Base-by-base conservation (phyloP, 1,140 invertebrate genomes). In the Dinothrombium tinctorium region DNA sequence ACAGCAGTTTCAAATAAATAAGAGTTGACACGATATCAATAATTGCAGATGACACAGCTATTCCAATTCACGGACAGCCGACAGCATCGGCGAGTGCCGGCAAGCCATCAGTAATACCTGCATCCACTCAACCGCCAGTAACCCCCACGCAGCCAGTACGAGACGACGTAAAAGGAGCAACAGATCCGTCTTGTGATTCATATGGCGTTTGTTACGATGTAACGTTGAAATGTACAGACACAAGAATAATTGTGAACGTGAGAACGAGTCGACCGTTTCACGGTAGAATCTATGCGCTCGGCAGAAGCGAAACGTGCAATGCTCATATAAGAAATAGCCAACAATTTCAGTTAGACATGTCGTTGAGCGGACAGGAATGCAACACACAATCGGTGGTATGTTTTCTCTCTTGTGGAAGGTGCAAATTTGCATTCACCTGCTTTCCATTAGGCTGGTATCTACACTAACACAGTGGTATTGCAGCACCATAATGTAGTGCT, bases 401-500 rank as follows among this genome's bases (percentile, higher is more conserved):
- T 48, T 35, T 29, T 11, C 28, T n/a, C 11, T 11, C n/a, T 29
- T 11, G 11, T n/a, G n/a, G 11, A 29, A 29, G 11, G 11, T 11
- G 11, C 28, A 29, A 11, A 35, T 28, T 47, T 37, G 37, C 25
- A 50, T 54, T 47, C 54, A 51, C 53, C 40, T 47, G 42, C 31
- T 45, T 45, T 40, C 56, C 67, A 68, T 45, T 61, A 89, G 82
- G 79, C 73, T 50, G 83, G 83, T 35, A 76, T 87, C 21, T 90
- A 86, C 57, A 82, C 81, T 12, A 90, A 90, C 58, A 89, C 83
- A 0, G 81, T 90, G 14, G 83, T 90, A 2, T 67, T 90, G 1
- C 84, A 90, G 60, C 83, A 89, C 54, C 83, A 90, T 61, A 87
- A 81, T 52, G 81, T 89, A 6, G 83, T 90, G 2, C 86, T 90